Evolutionary conservation across 2,797 vertebrate species (phyloP).

Genomic region (Urocyon cinereoargenteus): DNA sequence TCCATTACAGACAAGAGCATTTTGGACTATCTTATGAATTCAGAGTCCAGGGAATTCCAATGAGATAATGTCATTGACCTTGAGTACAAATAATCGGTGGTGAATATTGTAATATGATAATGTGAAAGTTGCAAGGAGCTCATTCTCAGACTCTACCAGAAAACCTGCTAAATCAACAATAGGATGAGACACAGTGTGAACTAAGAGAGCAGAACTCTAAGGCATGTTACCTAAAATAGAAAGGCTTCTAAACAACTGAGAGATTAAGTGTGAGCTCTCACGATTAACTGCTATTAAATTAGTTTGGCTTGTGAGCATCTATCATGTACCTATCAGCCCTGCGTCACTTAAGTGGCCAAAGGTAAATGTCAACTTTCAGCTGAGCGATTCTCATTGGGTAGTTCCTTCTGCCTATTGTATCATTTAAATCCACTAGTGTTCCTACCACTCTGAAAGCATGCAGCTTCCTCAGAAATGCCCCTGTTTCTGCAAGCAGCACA

Average conservation of each 20-base stretch:
- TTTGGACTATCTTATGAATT: conserved; percentile 83
- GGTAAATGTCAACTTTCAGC: neutral
- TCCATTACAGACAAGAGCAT: conserved; percentile 77
- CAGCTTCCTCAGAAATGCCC: neutral
- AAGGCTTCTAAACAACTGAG: conserved; percentile 74
- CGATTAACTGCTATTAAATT: conserved; percentile 37
- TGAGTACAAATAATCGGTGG: conserved; percentile 86
- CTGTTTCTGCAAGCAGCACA: neutral
- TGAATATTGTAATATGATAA: conserved; percentile 86
- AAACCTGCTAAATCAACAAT: conserved; percentile 88
- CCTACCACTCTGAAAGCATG: neutral
- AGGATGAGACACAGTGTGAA: conserved; percentile 80
- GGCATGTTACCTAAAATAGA: conserved; percentile 82
- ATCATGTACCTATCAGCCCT: neutral
- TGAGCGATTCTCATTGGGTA: neutral
- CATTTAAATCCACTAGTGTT: neutral
- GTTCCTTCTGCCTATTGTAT: neutral
- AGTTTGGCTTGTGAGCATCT: conserved; percentile 43
- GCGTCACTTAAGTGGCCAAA: conserved; percentile 12
- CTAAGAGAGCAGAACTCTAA: conserved; percentile 83
- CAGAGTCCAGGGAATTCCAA: conserved; percentile 87
- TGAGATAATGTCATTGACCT: conserved; percentile 87
- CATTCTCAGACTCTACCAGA: conserved; percentile 87
- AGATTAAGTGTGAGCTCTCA: conserved; percentile 79
- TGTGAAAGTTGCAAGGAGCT: conserved; percentile 86